Base-by-base conservation (phyloP, 2,888 invertebrate species). In the Scaeva pyrastri region DNA sequence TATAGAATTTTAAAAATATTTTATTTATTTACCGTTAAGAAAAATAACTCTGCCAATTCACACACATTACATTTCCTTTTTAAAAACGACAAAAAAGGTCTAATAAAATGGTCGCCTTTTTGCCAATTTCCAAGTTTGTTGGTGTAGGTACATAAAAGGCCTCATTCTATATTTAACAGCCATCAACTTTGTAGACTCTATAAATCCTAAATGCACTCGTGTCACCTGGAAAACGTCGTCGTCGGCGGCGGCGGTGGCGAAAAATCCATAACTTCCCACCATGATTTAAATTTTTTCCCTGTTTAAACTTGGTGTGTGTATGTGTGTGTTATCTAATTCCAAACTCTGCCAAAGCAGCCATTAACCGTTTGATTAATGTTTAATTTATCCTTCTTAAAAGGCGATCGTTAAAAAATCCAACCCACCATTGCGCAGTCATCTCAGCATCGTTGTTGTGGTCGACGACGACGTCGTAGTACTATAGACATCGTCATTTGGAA, bases 361-460 rank as follows among this genome's bases (percentile, higher is more conserved):
- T 78, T 78, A 83, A 66, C 73, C 70, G 60, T 71, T 79, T 84
- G 79, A 84, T 84, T 74, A 79, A 84, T 79, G 78, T 71, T 79
- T 70, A 79, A 84, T 84, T 84, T 71, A 84, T 84, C 79, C 74
- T 50, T 78, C 78, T 60, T 68, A 68, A 73, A 77, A 56, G 70
- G 70, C 78, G 78, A 48, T 62, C 68, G 60, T 48, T 70, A 60
- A 56, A 55, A 58, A 58, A 50, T 64, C 68, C 52, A 73, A 21
- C 70, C 70, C 68, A 74, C 45, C 23, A 12, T 11, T 2, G 41
- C 62, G 50, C 64, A 52, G 45, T 50, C 60, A 74, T 73, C 68
- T 55, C 36, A 60, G 41, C 39, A 68, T 68, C 36, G 21, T 52
- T 39, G 45, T 55, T 74, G 58, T 31, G 23, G 64, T 16, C 12